These are phyloP conservation scores for Spilosoma lubricipeda DNA, from an alignment of 2,888 invertebrate genomes.

Conservation along the genomic window DNA sequence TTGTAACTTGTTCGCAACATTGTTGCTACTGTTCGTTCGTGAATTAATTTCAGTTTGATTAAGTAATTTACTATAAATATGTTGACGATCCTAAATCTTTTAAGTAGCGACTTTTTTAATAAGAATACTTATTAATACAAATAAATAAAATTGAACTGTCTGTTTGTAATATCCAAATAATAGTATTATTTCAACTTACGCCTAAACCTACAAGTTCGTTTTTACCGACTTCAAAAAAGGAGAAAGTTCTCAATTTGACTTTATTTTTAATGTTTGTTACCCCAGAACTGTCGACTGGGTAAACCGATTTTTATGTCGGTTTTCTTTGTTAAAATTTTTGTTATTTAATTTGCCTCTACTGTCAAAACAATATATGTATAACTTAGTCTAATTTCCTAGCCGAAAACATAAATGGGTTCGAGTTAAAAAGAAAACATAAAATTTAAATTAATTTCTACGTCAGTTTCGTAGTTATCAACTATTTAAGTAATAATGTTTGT, in stretches of 20 bases:
- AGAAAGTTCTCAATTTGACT: no score
- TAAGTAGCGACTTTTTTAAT: background rate
- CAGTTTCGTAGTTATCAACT: background rate
- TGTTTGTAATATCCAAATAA: no score
- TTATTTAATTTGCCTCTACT: no score
- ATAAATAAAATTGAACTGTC: no score
- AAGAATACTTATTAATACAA: background rate
- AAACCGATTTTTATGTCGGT: no score
- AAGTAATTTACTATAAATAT: background rate
- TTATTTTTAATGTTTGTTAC: no score
- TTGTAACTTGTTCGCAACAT: constrained; percentile 31
- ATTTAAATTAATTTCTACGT: background rate
- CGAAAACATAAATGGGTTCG: background rate
- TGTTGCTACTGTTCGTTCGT: constrained; percentile 17
- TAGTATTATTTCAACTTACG: no score
- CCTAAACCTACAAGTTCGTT: no score
- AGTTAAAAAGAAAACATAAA: background rate
- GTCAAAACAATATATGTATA: background rate
- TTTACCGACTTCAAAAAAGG: no score
- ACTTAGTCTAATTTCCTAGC: background rate
- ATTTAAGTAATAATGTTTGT: background rate
- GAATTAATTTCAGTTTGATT: background rate
- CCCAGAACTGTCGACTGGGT: no score
- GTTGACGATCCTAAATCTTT: background rate
- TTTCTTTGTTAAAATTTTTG: no score